Evolutionary conservation across 2,113 vertebrate genomes (phyloP), one percentile per base, ranked within the genome.

Genomic region (Brachypteracias leptosomus): DNA sequence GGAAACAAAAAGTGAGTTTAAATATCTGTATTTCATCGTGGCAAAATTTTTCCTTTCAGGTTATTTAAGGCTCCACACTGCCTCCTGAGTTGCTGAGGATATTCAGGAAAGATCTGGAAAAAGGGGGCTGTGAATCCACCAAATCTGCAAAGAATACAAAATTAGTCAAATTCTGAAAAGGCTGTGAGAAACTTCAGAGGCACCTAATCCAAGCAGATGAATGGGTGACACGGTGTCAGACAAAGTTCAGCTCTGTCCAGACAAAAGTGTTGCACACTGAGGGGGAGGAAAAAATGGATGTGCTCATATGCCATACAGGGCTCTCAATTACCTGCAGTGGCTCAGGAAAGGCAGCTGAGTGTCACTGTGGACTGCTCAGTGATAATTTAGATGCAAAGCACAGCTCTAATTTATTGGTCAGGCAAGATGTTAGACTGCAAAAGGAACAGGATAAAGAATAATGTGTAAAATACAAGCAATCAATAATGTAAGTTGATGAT

Each of bases 191-290:
- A 68, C 38, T 84, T 86, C 78, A 84, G 68, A 71, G 75, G 63
- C 55, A 91, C 68, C 59, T 88, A 83, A 63, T 90, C 51, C 38
- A 25, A 38, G 17, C 13, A 71, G 42, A 86, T 83, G 85, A 88
- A 95, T 84, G 68, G 19, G 67, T 70, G 46, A 77, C 78, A 63
- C 0, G 9, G 85, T 90, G 91, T 90, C 90, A 81, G 57, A 36
- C 49, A 88, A 68, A 90, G 95, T 95, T 95, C 85, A 93, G 42
- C 88, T 72, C 79, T 84, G 59, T 74, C 86, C 93, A 97, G 81
- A 81, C 91, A 88, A 91, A 47, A 95, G 82, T 88, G 75, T 65
- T 92, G 38, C 55, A 92, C 57, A 42, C 68, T 80, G 75, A 93
- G 86, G 82, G 55, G 65, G 72, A 86, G 61, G 55, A 91, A 89